Evolutionary conservation across 1,140 invertebrate genomes (phyloP), one percentile per base, ranked within the genome.

Genomic region (Hormaphis cornu): DNA sequence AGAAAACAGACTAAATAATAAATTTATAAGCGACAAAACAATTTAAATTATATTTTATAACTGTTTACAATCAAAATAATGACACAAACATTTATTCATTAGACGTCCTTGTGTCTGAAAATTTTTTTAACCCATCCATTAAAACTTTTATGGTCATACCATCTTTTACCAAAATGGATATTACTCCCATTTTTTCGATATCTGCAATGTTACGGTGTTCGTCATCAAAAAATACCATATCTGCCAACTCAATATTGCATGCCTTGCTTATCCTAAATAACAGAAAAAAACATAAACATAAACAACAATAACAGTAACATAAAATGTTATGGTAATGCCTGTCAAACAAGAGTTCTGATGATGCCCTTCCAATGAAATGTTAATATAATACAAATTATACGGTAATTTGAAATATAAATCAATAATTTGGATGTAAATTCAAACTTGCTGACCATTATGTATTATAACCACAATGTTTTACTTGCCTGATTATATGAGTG

Each of bases 151-250:
- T 76, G 1, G 74, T 81, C 1, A 85, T 77, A 53, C 83, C 83
- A 74, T 83, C 75, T 73, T 75, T 74, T 20, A 86, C 84, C 22
- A 83, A 75, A 70, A 85, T 77, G 37, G 81, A 84, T 10, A 79
- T 75, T 2, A 85, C 84, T 46, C 85, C 85, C 61, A 84, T 71
- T 72, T 77, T 75, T 42, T 75, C 77, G 18, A 87, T 71, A 74
- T 86, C 85, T 12, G 53, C 63, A 53, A 86, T 86, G 77, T 87
- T 87, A 69, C 85, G 74, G 3, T 77, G 40, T 75, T 87, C 86
- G 76, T 87, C 86, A 73, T 87, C 86, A 77, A 87, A 87, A 74
- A 87, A 87, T 44, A 87, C 73, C 86, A 90, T 90, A 35, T 89
- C 70, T 20, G 69, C 40, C 10, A 52, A 22, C 26, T 22, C n/a